phyloP scores from a whole-genome alignment of 2,888 invertebrate genomes.

The Druceiella hillmani region DNA sequence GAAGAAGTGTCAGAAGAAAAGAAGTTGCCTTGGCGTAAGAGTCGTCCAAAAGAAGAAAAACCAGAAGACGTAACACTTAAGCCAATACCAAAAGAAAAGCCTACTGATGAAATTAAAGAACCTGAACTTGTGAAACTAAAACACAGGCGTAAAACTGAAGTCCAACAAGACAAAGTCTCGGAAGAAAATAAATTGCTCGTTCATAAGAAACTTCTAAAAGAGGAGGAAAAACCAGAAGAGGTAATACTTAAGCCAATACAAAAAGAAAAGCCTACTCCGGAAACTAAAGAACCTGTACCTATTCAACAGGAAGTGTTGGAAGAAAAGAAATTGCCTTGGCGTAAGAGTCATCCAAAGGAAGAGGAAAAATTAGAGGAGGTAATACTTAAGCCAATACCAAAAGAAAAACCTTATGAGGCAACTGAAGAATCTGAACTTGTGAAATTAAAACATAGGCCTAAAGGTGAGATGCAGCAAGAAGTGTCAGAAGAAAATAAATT shows the following conservation, averaged over 20 bases:
- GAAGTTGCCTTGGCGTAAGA: constrained; percentile 26
- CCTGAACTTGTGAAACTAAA: constrained; percentile 19
- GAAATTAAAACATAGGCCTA: constrained; percentile 13
- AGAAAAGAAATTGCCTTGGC: constrained; percentile 29
- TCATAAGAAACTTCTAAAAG: constrained; percentile 23
- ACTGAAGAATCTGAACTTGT: constrained; percentile 15
- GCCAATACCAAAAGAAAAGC: constrained; percentile 29
- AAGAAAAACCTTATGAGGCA: too few species aligned
- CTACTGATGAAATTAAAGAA: constrained; percentile 23
- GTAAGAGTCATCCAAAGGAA: constrained; percentile 28
- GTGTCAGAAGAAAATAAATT: constrained; percentile 12
- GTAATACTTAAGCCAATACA: constrained; percentile 27
- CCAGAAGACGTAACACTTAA: constrained; percentile 32
- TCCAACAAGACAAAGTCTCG: constrained; percentile 24
- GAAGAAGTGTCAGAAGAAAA: constrained; percentile 28
- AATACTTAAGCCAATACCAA: constrained; percentile 22
- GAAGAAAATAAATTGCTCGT: too few species aligned
- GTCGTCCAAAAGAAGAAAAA: constrained; percentile 30
- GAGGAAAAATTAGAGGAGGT: constrained; percentile 27
- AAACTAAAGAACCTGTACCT: too few species aligned
- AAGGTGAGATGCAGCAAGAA: constrained; percentile 5
- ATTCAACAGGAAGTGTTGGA: constrained; percentile 28
- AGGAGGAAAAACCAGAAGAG: constrained; percentile 37
- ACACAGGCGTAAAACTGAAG: constrained; percentile 16
- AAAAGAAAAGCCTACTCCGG: constrained; percentile 27